These are phyloP conservation scores for Dendroctonus valens DNA, from an alignment of 1,140 invertebrate species.

Conservation along the genomic window DNA sequence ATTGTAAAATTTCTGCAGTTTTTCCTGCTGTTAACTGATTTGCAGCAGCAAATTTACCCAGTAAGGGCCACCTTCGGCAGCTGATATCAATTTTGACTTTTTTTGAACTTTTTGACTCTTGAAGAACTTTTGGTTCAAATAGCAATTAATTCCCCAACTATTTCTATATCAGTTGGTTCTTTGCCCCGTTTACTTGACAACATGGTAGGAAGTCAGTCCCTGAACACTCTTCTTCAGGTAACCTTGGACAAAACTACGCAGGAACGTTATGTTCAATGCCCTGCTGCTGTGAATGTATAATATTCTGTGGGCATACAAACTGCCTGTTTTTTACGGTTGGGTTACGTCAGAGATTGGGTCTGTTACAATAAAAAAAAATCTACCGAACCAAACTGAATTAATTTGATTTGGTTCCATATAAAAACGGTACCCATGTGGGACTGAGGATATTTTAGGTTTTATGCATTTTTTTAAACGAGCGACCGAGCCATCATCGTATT, in stretches of 20 bases:
- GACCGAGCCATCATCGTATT: too few relatives aligned
- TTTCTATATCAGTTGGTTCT: too few relatives aligned
- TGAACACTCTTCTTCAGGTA: slow-evolving; percentile 17
- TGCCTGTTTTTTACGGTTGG: slow-evolving; percentile 25
- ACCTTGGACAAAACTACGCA: slow-evolving; percentile 28
- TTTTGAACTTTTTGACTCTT: too few relatives aligned
- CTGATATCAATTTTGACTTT: background rate
- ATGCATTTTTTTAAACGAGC: too few relatives aligned
- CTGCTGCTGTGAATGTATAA: slow-evolving; percentile 23
- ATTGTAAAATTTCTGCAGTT: background rate
- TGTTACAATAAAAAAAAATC: slow-evolving; percentile 12
- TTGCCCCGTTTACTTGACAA: too few relatives aligned
- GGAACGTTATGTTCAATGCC: slow-evolving; percentile 33
- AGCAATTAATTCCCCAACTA: too few relatives aligned
- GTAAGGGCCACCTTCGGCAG: background rate
- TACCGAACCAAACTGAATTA: slow-evolving; percentile 14
- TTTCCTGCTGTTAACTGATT: background rate
- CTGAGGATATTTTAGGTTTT: too few relatives aligned
- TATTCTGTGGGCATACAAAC: slow-evolving; percentile 24
- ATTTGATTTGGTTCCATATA: slow-evolving; percentile 13
- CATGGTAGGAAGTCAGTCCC: background rate
- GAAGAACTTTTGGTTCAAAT: background rate
- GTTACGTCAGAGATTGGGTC: slow-evolving; percentile 18
- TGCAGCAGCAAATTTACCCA: background rate
- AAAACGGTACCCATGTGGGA: slow-evolving; percentile 8